These are phyloP conservation scores for Morbakka virulenta DNA, from an alignment of 30 jellyfish, hydroid and myxozoan genomes.

Conservation along the genomic window DNA sequence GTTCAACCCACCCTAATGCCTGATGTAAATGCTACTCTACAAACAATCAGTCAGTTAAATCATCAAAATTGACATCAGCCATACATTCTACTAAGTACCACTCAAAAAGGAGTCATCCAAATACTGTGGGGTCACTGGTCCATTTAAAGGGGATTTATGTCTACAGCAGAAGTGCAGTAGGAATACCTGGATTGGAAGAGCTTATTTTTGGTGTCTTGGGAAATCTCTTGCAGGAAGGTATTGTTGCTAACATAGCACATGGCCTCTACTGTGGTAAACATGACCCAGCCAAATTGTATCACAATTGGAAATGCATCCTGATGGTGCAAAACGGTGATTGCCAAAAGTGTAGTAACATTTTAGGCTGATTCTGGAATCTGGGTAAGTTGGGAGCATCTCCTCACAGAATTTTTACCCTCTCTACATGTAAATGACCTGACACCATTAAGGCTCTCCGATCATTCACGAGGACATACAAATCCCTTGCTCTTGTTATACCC, in stretches of 20 bases:
- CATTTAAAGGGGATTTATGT: constrained; percentile 59
- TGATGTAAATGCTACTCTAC: constrained; percentile 58
- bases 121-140: constrained; percentile 67
- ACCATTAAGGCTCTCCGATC: constrained; percentile 47
- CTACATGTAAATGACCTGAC: constrained; percentile 35
- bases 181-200: constrained; percentile 71
- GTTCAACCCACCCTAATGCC: constrained; percentile 77
- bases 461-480: constrained; percentile 42
- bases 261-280: constrained; percentile 50
- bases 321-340: constrained; percentile 35
- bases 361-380: constrained; percentile 60
- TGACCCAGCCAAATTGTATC: constrained; percentile 13
- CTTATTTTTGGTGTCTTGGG: constrained; percentile 51
- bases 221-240: constrained; percentile 24
- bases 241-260: constrained; percentile 48
- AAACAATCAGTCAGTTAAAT: constrained; percentile 46
- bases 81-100: constrained; percentile 59
- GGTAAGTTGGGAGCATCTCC: constrained; percentile 45
- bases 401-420: constrained; percentile 38
- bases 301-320: too few species aligned
- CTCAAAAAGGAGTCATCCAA: constrained; percentile 33
- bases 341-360: constrained; percentile 41
- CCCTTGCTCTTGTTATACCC: constrained; percentile 43
- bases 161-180: constrained; percentile 59
- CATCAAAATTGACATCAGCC: constrained; percentile 38